Percentiles rank a stretch among this genome's conserved stretches.
phyloP scores from a whole-genome alignment of 2,888 invertebrate species.

The Campoplex capitator region DNA sequence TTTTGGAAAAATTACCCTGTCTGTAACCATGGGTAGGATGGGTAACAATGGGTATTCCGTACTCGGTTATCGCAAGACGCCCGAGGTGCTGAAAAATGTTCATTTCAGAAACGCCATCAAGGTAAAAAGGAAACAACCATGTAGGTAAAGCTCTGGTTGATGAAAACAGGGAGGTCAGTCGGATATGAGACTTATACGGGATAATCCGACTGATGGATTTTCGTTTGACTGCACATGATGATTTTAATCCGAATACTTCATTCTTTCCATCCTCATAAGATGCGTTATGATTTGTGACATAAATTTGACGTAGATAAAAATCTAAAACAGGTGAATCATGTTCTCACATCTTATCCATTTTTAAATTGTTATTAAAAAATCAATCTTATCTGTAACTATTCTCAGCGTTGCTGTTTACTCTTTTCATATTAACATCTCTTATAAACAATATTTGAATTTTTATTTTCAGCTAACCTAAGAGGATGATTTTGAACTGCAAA shows the following conservation, averaged over 20 bases:
- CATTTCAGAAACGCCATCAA: constrained; percentile 60
- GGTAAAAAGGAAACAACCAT: constrained; percentile 30
- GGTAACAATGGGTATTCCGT: background rate
- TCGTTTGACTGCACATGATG: constrained; percentile 51
- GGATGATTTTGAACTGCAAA: background rate
- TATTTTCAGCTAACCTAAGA: background rate
- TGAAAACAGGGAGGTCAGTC: constrained; percentile 28
- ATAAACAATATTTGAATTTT: too few species aligned
- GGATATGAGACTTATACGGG: constrained; percentile 53
- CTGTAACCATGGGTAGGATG: background rate
- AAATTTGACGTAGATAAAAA: constrained; percentile 11
- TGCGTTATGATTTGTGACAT: background rate
- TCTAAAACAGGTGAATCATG: constrained; percentile 45
- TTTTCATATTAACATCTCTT: background rate
- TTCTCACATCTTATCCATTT: constrained; percentile 36
- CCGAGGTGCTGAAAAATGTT: constrained; percentile 58
- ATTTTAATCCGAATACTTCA: constrained; percentile 62
- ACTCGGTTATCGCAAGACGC: constrained; percentile 34
- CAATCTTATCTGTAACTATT: constrained; percentile 12
- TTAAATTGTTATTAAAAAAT: background rate
- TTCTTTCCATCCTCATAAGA: constrained; percentile 18
- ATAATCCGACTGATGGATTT: constrained; percentile 65
- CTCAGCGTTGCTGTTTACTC: background rate
- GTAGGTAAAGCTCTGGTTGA: constrained; percentile 34
- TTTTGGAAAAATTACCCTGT: background rate